Evolutionary conservation across 1,140 invertebrate species (phyloP).

Genomic region (Anthonomus grandis): DNA sequence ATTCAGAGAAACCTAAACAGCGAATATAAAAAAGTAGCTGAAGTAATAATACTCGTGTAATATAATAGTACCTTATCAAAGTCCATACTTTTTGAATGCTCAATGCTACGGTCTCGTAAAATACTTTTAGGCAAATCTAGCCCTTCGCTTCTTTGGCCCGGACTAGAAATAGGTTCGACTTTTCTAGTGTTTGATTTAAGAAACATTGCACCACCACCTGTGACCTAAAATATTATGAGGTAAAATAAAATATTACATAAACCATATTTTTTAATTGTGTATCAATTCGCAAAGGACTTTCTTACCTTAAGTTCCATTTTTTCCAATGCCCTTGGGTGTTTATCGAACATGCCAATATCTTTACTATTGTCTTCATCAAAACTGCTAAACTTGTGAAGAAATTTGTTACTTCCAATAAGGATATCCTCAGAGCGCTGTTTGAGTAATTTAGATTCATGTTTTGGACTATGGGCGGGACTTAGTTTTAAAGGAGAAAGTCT

Average conservation of each 20-base stretch:
- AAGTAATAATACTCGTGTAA: neutral
- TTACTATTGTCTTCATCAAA: constrained; percentile 40
- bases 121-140: constrained; percentile 60
- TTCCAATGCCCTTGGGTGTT: constrained; percentile 35
- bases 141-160: constrained; percentile 22
- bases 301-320: constrained; percentile 44
- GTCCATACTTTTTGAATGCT: constrained; percentile 40
- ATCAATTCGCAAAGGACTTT: too few species aligned
- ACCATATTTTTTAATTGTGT: too few species aligned
- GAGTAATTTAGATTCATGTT: constrained; percentile 35
- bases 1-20: constrained; percentile 27
- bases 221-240: constrained; percentile 20
- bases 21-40: neutral
- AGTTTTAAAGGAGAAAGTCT: constrained; percentile 40
- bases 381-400: constrained; percentile 39
- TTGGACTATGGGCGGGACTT: constrained; percentile 29
- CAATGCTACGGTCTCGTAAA: constrained; percentile 58
- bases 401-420: constrained; percentile 32
- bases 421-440: constrained; percentile 45
- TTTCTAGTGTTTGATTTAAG: constrained; percentile 63
- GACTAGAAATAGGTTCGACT: constrained; percentile 17
- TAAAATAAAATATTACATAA: too few species aligned
- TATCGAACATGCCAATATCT: constrained; percentile 28
- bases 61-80: constrained; percentile 38
- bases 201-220: constrained; percentile 66